These are phyloP conservation scores for Oryzias curvinotus DNA, from an alignment of 2,113 vertebrate species.

Conservation along the genomic window DNA sequence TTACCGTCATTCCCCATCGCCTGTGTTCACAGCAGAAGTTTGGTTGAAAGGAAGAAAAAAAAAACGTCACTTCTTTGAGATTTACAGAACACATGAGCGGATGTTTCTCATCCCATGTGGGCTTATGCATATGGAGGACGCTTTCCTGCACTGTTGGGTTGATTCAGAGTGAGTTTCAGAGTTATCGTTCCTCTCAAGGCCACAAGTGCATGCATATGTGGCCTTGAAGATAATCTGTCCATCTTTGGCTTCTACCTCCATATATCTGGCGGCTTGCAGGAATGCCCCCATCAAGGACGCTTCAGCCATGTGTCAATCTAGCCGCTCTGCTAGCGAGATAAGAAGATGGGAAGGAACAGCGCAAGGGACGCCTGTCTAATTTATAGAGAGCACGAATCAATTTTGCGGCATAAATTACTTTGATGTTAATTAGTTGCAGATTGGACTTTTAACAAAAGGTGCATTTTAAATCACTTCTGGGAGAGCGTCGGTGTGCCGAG, in stretches of 20 bases:
- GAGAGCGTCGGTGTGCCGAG: slow-evolving; percentile 5
- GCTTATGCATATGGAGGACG: too few species aligned
- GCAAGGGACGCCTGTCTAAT: slow-evolving; percentile 60
- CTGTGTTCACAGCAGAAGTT: neutral
- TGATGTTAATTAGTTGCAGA: slow-evolving; percentile 71
- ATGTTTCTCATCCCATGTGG: too few species aligned
- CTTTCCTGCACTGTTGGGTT: neutral
- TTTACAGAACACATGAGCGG: neutral
- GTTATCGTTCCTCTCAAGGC: slow-evolving; percentile 19
- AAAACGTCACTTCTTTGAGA: neutral
- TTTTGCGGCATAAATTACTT: slow-evolving; percentile 68
- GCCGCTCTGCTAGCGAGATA: slow-evolving; percentile 48
- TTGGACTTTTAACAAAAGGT: slow-evolving; percentile 59
- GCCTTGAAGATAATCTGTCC: slow-evolving; percentile 6
- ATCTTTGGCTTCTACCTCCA: neutral
- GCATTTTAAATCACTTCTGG: slow-evolving; percentile 58
- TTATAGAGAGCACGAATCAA: slow-evolving; percentile 67
- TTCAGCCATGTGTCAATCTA: slow-evolving; percentile 57
- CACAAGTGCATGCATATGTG: neutral
- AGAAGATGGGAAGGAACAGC: slow-evolving; percentile 30
- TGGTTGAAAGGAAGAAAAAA: too few species aligned
- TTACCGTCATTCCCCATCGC: slow-evolving; percentile 41
- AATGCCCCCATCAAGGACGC: slow-evolving; percentile 63
- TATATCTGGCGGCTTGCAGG: slow-evolving; percentile 37
- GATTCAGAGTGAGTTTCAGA: slow-evolving; percentile 17